A percentile compares a stretch with the other conserved stretches of the same genome.
phyloP scores from a whole-genome alignment of 2,888 invertebrate genomes.

The Liopterus haemorrhoidalis region DNA sequence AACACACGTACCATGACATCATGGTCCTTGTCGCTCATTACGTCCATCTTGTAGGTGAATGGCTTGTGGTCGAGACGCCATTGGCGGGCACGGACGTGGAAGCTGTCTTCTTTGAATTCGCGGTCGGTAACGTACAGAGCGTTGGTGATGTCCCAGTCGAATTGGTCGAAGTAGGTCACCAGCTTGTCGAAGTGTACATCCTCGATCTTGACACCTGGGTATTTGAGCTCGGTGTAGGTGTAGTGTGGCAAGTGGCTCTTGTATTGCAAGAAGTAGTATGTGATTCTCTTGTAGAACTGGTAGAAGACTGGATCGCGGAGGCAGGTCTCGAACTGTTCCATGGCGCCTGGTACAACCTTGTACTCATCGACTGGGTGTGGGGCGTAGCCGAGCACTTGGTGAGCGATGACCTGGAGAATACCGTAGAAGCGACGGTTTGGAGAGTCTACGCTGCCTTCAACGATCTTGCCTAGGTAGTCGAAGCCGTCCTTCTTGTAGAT shows the following conservation, averaged over 20 bases:
- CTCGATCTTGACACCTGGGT: slow-evolving; percentile 57
- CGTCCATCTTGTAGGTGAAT: slow-evolving; percentile 55
- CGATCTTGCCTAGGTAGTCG: slow-evolving; percentile 57
- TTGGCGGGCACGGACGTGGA: slow-evolving; percentile 55
- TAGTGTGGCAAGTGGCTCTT: slow-evolving; percentile 55
- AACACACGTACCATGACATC: slow-evolving; percentile 59
- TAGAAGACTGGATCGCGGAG: slow-evolving; percentile 66
- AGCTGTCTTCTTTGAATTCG: slow-evolving; percentile 45
- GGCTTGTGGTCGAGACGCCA: slow-evolving; percentile 64
- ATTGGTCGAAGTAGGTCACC: slow-evolving; percentile 63
- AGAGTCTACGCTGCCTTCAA: slow-evolving; percentile 61
- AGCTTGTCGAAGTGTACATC: slow-evolving; percentile 60
- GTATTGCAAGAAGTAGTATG: slow-evolving; percentile 54
- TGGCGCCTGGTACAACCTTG: slow-evolving; percentile 53
- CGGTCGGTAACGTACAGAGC: slow-evolving; percentile 46
- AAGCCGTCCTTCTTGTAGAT: slow-evolving; percentile 57
- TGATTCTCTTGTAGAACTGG: slow-evolving; percentile 57
- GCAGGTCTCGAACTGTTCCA: slow-evolving; percentile 60
- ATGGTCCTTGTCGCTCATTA: slow-evolving; percentile 54
- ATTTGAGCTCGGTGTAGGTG: slow-evolving; percentile 54
- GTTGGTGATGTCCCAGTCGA: slow-evolving; percentile 56
- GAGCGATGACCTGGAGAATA: slow-evolving; percentile 51
- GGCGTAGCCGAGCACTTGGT: slow-evolving; percentile 52
- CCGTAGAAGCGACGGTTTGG: slow-evolving; percentile 57
- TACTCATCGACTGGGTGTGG: slow-evolving; percentile 39